Evolutionary conservation across 64 coral and sea anemone genomes (phyloP).

Genomic region (Porites australiensis): DNA sequence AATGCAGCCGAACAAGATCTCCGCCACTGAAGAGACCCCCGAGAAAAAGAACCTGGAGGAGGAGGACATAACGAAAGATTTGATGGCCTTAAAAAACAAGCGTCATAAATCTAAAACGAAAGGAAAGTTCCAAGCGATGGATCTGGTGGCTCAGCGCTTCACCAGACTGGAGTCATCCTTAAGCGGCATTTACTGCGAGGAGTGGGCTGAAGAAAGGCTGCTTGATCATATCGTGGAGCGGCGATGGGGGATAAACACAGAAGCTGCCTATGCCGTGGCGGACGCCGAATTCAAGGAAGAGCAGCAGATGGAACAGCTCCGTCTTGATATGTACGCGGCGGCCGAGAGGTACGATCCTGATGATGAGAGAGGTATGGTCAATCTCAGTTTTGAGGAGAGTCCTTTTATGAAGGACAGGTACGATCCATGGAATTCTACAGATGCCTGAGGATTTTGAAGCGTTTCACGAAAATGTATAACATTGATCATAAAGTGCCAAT

Average conservation of each 20-base stretch:
- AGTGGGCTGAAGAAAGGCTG: slow-evolving; percentile 87
- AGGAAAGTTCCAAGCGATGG: slow-evolving; percentile 46
- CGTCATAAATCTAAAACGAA: slow-evolving; percentile 40
- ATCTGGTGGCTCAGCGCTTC: slow-evolving; percentile 72
- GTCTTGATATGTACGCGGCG: slow-evolving; percentile 86
- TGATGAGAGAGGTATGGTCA: slow-evolving; percentile 42
- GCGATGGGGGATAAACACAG: slow-evolving; percentile 78
- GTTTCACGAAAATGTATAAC: not conserved
- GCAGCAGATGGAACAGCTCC: slow-evolving; percentile 69
- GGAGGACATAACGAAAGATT: slow-evolving; percentile 71
- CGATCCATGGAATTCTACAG: slow-evolving; percentile 12
- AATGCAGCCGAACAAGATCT: slow-evolving; percentile 79
- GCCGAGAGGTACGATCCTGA: slow-evolving; percentile 71
- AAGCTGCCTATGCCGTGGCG: slow-evolving; percentile 72
- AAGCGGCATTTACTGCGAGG: slow-evolving; percentile 87
- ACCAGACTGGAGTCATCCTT: slow-evolving; percentile 78
- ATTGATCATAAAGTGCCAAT: not conserved
- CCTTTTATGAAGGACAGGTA: not conserved
- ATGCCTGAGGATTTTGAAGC: slow-evolving; percentile 2
- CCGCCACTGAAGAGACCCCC: slow-evolving; percentile 32
- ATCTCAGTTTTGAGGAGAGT: slow-evolving; percentile 38
- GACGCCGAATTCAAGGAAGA: slow-evolving; percentile 69
- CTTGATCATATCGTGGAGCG: slow-evolving; percentile 86
- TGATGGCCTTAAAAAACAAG: slow-evolving; percentile 59
- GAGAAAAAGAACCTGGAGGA: slow-evolving; percentile 80